These are phyloP conservation scores for Chaetodon auriga DNA, from an alignment of 2,113 vertebrate species.

Conservation along the genomic window DNA sequence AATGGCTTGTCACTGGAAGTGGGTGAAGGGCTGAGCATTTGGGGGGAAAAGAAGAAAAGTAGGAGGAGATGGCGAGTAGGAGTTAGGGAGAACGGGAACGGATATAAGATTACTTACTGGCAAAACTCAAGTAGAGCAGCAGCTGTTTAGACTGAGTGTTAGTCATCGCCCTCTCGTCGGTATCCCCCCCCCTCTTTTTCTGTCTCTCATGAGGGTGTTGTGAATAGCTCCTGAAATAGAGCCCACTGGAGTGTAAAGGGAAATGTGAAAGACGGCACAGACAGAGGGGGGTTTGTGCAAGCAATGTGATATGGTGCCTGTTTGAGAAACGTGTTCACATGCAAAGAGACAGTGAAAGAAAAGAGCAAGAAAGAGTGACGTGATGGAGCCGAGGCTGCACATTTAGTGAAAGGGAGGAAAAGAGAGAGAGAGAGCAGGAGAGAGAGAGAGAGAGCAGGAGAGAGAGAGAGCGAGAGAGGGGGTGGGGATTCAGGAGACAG, in stretches of 20 bases:
- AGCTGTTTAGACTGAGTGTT: slow-evolving; percentile 73
- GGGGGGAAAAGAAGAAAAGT: not conserved
- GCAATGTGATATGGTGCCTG: slow-evolving; percentile 56
- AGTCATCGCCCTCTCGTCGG: slow-evolving; percentile 55
- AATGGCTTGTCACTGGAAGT: slow-evolving; percentile 24
- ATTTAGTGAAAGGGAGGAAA: not conserved
- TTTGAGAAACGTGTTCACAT: slow-evolving; percentile 47
- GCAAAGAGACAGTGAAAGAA: slow-evolving; percentile 56
- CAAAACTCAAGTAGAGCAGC: slow-evolving; percentile 64
- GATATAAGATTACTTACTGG: slow-evolving; percentile 69
- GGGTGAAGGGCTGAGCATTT: slow-evolving; percentile 54
- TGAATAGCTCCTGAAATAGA: slow-evolving; percentile 75
- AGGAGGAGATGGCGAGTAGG: slow-evolving; percentile 30
- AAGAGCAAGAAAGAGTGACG: slow-evolving; percentile 26
- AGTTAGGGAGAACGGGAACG: slow-evolving; percentile 30
- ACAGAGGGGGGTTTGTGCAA: slow-evolving; percentile 47
- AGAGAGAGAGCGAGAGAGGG: slow-evolving; percentile 10
- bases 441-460: not conserved
- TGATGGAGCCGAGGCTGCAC: not conserved
- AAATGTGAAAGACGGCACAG: slow-evolving; percentile 51
- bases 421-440: not conserved
- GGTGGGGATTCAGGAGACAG: slow-evolving; percentile 4
- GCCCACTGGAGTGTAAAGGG: slow-evolving; percentile 52
- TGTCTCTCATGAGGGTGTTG: slow-evolving; percentile 48
- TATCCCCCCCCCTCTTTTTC: not conserved